phyloP scores from a whole-genome alignment of 2,113 vertebrate species.

The Clarias magur region DNA sequence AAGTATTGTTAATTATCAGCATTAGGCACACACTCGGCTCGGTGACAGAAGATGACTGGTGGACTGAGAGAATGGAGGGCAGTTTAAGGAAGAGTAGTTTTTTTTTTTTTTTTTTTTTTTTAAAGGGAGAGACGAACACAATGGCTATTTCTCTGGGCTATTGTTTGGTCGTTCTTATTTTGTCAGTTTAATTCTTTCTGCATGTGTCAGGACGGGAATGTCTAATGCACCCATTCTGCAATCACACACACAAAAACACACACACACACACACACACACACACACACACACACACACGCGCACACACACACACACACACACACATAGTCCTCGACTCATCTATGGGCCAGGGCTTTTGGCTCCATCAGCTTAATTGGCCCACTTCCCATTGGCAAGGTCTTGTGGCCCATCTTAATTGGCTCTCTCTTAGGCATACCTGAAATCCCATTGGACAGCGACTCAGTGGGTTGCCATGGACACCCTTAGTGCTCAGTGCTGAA shows the following conservation, averaged over 20 bases:
- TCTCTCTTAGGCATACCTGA: conserved; percentile 65
- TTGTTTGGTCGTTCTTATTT: conserved; percentile 45
- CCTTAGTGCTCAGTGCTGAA: conserved; percentile 60
- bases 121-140: conserved; percentile 21
- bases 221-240: conserved; percentile 58
- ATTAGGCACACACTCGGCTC: conserved; percentile 51
- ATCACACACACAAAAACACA: conserved; percentile 55
- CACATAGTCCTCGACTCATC: conserved; percentile 46
- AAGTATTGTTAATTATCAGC: conserved; percentile 62
- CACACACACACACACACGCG: conserved; percentile 57
- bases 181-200: conserved; percentile 60
- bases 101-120: background rate
- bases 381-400: conserved; percentile 68
- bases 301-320: conserved; percentile 44
- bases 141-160: conserved; percentile 36
- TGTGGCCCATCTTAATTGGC: conserved; percentile 70
- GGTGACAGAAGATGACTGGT: conserved; percentile 47
- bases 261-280: conserved; percentile 49
- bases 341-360: conserved; percentile 54
- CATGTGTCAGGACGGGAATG: conserved; percentile 9
- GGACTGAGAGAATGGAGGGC: conserved; percentile 33
- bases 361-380: conserved; percentile 75
- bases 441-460: conserved; percentile 70
- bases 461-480: conserved; percentile 68
- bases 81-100: background rate